Conservation (phyloP, 2,888 invertebrate genomes). For the Trypoxylon attenuatum region DNA sequence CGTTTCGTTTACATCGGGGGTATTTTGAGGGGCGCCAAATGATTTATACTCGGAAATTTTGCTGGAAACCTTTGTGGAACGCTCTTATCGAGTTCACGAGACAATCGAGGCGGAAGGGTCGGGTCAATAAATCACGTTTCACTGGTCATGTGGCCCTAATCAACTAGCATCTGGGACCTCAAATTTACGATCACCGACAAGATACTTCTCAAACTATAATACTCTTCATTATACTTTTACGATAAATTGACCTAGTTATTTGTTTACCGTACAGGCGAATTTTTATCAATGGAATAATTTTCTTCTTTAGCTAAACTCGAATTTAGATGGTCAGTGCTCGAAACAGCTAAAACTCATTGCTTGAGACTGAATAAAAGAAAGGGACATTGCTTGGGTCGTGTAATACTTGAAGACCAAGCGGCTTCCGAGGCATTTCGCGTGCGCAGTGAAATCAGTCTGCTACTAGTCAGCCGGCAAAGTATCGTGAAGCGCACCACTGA, state of each 20-base stretch:
- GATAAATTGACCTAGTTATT: too few relatives aligned
- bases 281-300: too few relatives aligned
- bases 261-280: too few relatives aligned
- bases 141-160: slow-evolving; percentile 25
- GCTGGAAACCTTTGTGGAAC: not conserved
- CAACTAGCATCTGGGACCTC: slow-evolving; percentile 11
- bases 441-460: slow-evolving; percentile 10
- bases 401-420: slow-evolving; percentile 16
- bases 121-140: slow-evolving; percentile 31
- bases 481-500: too few relatives aligned
- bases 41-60: slow-evolving; percentile 3
- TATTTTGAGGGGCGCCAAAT: not conserved
- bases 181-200: slow-evolving; percentile 26
- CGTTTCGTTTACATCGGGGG: not conserved
- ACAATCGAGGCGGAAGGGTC: slow-evolving; percentile 34
- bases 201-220: too few relatives aligned
- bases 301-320: too few relatives aligned
- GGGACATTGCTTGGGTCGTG: too few relatives aligned
- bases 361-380: too few relatives aligned
- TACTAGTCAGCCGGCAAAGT: too few relatives aligned
- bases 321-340: too few relatives aligned
- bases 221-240: too few relatives aligned
- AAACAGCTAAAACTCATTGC: too few relatives aligned
- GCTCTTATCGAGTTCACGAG: not conserved
- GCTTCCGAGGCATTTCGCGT: not conserved